These are phyloP conservation scores for Cyprichromis sp. DNA, from an alignment of 2,113 vertebrate genomes.

Conservation along the genomic window DNA sequence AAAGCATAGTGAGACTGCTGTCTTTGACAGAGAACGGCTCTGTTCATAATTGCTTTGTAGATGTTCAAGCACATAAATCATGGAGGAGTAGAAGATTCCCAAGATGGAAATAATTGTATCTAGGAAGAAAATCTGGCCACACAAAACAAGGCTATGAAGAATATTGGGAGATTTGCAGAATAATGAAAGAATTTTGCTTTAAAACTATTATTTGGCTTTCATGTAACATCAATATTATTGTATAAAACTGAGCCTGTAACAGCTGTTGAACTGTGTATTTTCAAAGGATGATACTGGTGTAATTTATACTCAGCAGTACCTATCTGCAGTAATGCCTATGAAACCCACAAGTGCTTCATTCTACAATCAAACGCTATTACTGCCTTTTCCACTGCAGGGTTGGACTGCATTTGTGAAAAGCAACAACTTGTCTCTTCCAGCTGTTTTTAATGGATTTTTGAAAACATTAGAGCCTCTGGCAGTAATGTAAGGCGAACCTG, in stretches of 20 bases:
- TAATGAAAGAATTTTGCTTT: background rate
- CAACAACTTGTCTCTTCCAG: conserved; percentile 20
- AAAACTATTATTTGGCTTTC: background rate
- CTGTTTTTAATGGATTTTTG: conserved; percentile 30
- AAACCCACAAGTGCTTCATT: background rate
- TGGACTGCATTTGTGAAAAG: conserved; percentile 3
- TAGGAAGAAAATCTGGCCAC: background rate
- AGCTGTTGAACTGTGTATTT: background rate
- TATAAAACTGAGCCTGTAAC: background rate
- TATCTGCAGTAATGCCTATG: background rate
- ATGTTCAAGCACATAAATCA: background rate
- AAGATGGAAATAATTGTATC: background rate
- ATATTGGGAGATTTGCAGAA: background rate
- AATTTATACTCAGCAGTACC: background rate
- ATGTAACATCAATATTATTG: background rate
- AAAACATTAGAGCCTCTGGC: conserved; percentile 12
- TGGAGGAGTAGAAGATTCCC: background rate
- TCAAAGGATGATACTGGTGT: background rate
- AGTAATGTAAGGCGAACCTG: background rate
- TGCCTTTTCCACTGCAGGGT: background rate
- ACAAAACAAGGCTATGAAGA: background rate
- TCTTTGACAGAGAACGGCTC: background rate
- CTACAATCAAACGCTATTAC: background rate
- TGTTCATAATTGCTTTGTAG: background rate
- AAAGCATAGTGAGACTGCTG: background rate